Conservation (phyloP, 1,140 invertebrate species). For the Pinna nobilis region DNA sequence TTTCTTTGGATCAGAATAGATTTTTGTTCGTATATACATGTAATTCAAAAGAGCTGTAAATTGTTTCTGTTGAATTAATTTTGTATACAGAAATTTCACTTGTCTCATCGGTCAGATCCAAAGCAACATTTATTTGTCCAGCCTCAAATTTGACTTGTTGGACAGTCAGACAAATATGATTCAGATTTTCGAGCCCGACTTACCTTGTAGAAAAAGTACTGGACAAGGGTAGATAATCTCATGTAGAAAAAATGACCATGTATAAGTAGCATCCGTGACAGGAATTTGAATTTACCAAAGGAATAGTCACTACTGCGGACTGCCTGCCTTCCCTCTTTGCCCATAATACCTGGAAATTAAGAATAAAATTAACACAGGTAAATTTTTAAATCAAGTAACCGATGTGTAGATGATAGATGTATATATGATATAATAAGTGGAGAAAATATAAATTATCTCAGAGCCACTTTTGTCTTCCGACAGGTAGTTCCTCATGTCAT, state of each 20-base stretch:
- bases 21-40: too few species aligned
- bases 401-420: too few species aligned
- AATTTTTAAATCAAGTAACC: background rate
- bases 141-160: background rate
- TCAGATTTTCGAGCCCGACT: background rate
- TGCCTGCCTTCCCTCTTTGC: slow-evolving; percentile 95
- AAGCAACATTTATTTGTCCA: background rate
- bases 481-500: too few species aligned
- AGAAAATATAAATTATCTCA: too few species aligned
- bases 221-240: slow-evolving; percentile 91
- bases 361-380: background rate
- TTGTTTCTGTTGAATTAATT: too few species aligned
- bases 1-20: too few species aligned
- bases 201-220: slow-evolving; percentile 97
- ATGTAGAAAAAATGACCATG: slow-evolving; percentile 98
- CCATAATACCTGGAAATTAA: slow-evolving; percentile 85
- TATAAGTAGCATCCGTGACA: slow-evolving; percentile 89
- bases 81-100: too few species aligned
- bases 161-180: background rate
- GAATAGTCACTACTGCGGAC: slow-evolving; percentile 98
- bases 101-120: too few species aligned
- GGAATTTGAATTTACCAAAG: slow-evolving; percentile 85
- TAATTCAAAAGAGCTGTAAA: too few species aligned
- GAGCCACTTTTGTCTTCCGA: too few species aligned
- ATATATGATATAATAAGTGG: too few species aligned